Base-by-base conservation (phyloP, 2,113 vertebrate genomes). In the Urocitellus parryii region DNA sequence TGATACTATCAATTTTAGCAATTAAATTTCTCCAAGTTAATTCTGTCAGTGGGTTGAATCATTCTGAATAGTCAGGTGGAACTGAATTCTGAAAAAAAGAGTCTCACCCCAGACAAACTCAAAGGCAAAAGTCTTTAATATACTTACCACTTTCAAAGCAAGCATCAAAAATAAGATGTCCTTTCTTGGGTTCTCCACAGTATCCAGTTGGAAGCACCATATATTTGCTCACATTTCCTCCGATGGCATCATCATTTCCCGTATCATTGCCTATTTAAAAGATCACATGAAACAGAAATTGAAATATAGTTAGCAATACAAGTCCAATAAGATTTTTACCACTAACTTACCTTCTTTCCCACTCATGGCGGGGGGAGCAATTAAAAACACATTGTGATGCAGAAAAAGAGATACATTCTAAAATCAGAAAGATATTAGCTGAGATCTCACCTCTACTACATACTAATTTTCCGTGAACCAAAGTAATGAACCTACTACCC, bases 111-210 rank as follows among this genome's bases (percentile, higher is more conserved):
- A 76, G 25, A 9, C 0, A 90, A 94, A 68, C 5, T 91, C 25
- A 95, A 4, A 81, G 81, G 65, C 32, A 34, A 96, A 87, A 0
- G 8, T 12, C 81, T 95, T 93, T 79, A 63, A 91, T 88, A 92
- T 1, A 99, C 99, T 99, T 97, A 99, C 99, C 99, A 84, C 99
- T 99, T 98, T 99, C 99, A 98, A 99, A 99, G 97, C 99, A 99
- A 96, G 99, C 99, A 96, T 99, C 99, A 98, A 99, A 99, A 83
- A 99, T 96, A 93, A 99, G 99, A 98, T 99, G 99, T 97, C 99
- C 99, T 98, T 99, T 99, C 90, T 98, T 99, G 76, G 98, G 98
- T 17, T 98, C 97, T 96, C 99, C 99, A 79, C 98, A 98, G 95
- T 99, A 99, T 81, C 99, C 99, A 94, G 97, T 97, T 94, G 99